Base-by-base conservation (phyloP, 35 echinoderm and acorn worm species). In the Patiria miniata region DNA sequence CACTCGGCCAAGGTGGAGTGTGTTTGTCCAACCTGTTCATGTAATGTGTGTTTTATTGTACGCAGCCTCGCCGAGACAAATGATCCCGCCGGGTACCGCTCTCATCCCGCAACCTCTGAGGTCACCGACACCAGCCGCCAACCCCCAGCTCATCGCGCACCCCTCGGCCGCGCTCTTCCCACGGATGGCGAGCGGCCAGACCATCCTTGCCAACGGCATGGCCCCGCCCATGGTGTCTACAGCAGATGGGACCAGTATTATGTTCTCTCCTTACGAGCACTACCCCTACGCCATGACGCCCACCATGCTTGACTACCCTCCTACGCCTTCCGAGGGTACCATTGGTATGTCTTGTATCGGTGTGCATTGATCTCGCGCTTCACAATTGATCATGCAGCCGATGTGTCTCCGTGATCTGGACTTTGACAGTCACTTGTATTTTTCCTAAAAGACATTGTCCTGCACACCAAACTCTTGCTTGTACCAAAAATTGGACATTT, bases 301-400 rank as follows among this genome's bases (percentile, higher is more conserved):
- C 5, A 50, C 93, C 28, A 68, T 95, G 78, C 80, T 95, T 77
- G 93, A 95, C 44, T 95, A 95, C 86, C 93, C 90, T 34, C 89
- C 89, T 12, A 57, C 52, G 50, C 61, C 61, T 53, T 61, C 89
- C 21, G 93, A 95, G 58, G 93, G 93, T 87, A 81, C 93, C 80
- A 87, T 95, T 81, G 93, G 93, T 95, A 95, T 95, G 93, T 91
- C 86, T 26, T 73, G 65, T 28, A 95, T 92, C 39, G 79, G 77
- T 16, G 89, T 91, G 61, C 93, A 91, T 59, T 95, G 90, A 85
- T 36, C 44, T 7, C 38, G 12, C 51, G 39, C n/a, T 34, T 39
- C 32, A 47, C 53, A 60, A 15, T 34, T 33, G 28, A 39, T 47
- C 54, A 61, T 42, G 55, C 36, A 68, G 37, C 54, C 54, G 21